Conservation (phyloP, 64 coral and sea anemone species). For the Dendronephthya gigantea region DNA sequence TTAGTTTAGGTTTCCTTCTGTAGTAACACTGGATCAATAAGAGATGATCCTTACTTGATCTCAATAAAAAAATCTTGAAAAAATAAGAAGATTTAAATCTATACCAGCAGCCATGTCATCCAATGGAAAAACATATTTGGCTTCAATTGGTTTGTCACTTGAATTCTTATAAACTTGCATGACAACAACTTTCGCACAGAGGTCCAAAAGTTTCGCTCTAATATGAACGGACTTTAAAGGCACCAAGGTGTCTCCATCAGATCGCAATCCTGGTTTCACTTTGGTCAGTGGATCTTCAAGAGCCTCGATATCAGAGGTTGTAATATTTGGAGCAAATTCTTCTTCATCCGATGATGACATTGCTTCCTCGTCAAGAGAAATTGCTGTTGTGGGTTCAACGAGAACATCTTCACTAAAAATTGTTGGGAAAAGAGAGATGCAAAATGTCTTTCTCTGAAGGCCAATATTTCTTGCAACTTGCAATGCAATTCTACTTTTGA, state of each 20-base stretch:
- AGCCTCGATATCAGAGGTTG: neutral
- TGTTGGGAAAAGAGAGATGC: neutral
- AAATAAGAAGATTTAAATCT: no score
- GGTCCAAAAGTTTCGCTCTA: neutral
- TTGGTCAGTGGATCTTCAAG: neutral
- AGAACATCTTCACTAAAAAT: neutral
- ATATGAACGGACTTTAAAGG: neutral
- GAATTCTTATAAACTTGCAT: constrained; percentile 75
- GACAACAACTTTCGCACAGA: constrained; percentile 55
- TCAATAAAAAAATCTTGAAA: no score
- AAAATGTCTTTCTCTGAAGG: no score
- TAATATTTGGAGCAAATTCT: neutral
- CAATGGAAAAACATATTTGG: constrained; percentile 87
- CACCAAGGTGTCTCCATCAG: neutral
- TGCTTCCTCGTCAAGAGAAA: neutral
- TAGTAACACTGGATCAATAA: neutral
- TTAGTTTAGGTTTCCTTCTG: neutral
- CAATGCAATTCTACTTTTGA: no score
- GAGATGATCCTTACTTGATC: no score
- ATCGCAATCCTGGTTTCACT: neutral
- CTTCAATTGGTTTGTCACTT: constrained; percentile 66
- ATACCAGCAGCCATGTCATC: constrained; percentile 93
- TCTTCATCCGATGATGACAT: neutral
- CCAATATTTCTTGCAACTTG: no score
- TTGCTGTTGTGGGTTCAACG: neutral